Conservation (phyloP, 2,888 invertebrate species). For the Kryphioiulus occultus region DNA sequence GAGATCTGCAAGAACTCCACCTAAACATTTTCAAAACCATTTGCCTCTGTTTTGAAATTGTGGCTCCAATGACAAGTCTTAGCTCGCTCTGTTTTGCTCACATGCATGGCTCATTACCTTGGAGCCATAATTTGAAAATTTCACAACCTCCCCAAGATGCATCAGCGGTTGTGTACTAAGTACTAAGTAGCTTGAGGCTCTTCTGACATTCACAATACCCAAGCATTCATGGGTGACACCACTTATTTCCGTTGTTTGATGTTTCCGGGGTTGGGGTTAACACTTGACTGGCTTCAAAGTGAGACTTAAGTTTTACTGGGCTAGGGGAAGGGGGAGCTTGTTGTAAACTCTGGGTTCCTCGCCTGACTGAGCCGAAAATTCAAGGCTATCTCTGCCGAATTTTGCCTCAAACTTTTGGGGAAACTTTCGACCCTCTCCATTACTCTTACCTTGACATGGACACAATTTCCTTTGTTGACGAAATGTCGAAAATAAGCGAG, state of each 20-base stretch:
- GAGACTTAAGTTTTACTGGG: not conserved
- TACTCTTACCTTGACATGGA: conserved; percentile 4
- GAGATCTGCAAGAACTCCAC: too few species aligned
- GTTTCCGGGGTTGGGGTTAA: conserved; percentile 23
- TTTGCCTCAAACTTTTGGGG: not conserved
- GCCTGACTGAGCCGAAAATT: not conserved
- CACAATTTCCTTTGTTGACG: not conserved
- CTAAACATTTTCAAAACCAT: too few species aligned
- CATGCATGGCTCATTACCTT: not conserved
- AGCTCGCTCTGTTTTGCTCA: too few species aligned
- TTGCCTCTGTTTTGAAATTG: too few species aligned
- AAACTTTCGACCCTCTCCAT: not conserved
- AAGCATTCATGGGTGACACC: conserved; percentile 4
- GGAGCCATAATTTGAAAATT: not conserved
- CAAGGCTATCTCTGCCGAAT: not conserved
- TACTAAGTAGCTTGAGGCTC: not conserved
- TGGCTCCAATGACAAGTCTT: too few species aligned
- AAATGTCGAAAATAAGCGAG: not conserved
- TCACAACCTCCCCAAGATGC: not conserved
- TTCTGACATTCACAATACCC: not conserved
- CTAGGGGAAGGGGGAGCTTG: not conserved
- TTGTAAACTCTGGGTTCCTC: not conserved
- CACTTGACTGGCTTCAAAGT: not conserved
- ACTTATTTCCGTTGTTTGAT: conserved; percentile 1
- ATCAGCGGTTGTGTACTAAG: not conserved